These are phyloP conservation scores for Sebastes iracundus DNA, from an alignment of 2,797 vertebrate genomes.

Conservation along the genomic window DNA sequence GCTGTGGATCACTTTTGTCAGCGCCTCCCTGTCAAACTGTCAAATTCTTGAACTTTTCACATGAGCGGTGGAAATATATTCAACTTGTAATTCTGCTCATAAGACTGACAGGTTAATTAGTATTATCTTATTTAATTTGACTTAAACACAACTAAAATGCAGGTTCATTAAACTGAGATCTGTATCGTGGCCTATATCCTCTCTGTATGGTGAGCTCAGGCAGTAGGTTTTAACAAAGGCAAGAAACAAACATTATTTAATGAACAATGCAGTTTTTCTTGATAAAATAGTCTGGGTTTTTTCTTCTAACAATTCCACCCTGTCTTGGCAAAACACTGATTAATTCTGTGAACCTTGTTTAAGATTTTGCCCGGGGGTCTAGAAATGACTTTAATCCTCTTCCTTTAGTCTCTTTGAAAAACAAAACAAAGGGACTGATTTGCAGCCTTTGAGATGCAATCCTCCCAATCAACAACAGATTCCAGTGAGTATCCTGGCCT, in stretches of 20 bases:
- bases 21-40: conserved; percentile 29
- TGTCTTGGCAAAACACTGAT: conserved; percentile 61
- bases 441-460: conserved; percentile 61
- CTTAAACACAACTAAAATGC: not conserved
- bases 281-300: conserved; percentile 3
- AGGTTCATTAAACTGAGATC: not conserved
- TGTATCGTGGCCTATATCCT: not conserved
- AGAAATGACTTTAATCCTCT: conserved; percentile 71
- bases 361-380: conserved; percentile 53
- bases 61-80: not conserved
- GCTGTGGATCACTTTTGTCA: conserved; percentile 23
- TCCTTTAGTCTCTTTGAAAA: conserved; percentile 66
- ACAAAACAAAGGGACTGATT: conserved; percentile 74
- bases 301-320: conserved; percentile 26
- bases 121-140: not conserved
- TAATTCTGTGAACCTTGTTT: conserved; percentile 65
- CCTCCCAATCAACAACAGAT: conserved; percentile 66
- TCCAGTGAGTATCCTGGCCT: conserved; percentile 64
- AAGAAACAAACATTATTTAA: conserved; percentile 47
- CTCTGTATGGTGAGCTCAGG: not conserved
- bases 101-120: not conserved
- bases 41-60: conserved; percentile 10
- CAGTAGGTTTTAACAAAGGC: conserved; percentile 13
- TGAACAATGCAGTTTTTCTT: conserved; percentile 25
- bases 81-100: not conserved